Base-by-base conservation (phyloP, 23 tunicate species). In the Aplidium turbinatum region DNA sequence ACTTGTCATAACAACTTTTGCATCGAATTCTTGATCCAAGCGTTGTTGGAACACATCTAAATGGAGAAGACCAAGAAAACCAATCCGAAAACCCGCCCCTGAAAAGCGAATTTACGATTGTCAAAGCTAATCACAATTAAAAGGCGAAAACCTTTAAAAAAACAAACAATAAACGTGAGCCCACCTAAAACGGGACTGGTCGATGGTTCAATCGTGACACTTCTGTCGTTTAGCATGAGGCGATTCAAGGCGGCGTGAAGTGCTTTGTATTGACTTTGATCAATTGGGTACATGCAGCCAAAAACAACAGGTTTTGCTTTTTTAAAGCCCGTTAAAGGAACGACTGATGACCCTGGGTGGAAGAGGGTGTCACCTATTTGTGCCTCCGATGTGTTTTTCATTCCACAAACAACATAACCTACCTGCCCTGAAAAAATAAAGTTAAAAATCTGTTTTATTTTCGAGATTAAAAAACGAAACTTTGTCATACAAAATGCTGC, bases 41-140 rank as follows among this genome's bases (percentile, higher is more conserved):
- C 98, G 47, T 61, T 93, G 98, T 23, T 75, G 60, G 61, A 93
- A 93, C 31, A 93, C 92, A 68, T 93, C 98, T 85, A 93, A 74
- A 52, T 93, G 98, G 1, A 93, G 52, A 53, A 85, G 83, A 21
- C 98, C 98, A 7, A 93, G 83, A 76, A 85, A 93, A 30, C 98
- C 98, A 28, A 93, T 47, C 22, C 83, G 76, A 63, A 93, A 81
- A 0, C 98, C 98, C 42, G 88, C 57, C 47, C 96, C 96, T 76
- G 57, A 35, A 60, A 16, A 60, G 7, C n/a, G 21, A 18, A 42
- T 9, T 9, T 9, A 16, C 7, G 9, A 64, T 21, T 32, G 18
- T 54, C 18, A 18, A 13, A 32, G 13, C 28, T 7, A 29, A 63
- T 22, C 54, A 13, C 27, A 21, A 11, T 56, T 56, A 9, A 9